Evolutionary conservation across 2,888 invertebrate species (phyloP).

Genomic region (Linnaemya vulpina): DNA sequence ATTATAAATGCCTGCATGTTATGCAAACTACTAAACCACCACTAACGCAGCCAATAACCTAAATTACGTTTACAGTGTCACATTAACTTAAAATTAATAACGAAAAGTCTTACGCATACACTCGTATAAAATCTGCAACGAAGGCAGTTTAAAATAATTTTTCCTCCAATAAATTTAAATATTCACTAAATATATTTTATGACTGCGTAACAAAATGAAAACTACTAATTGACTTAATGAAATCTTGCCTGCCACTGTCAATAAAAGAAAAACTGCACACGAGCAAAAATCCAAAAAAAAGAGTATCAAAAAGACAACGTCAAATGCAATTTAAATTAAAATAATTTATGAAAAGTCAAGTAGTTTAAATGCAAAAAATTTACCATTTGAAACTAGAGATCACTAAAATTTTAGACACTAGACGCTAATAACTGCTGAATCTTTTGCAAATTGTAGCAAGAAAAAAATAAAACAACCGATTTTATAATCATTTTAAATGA

Average conservation of each 20-base stretch:
- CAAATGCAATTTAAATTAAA: slow-evolving; percentile 23
- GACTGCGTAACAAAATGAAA: not conserved
- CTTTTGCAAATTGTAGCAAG: not conserved
- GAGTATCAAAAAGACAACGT: slow-evolving; percentile 34
- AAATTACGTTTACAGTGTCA: slow-evolving; percentile 20
- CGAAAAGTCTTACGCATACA: not conserved
- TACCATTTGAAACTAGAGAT: not conserved
- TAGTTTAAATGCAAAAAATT: not conserved
- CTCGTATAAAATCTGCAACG: not conserved
- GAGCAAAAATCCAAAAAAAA: not conserved
- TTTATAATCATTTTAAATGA: not conserved
- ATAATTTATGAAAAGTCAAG: slow-evolving; percentile 8
- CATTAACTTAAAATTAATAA: not conserved
- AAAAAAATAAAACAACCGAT: no score
- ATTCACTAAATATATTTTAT: not conserved
- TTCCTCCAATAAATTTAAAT: not conserved
- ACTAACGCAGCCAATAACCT: not conserved
- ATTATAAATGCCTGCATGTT: not conserved
- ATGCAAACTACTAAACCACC: not conserved
- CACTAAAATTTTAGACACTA: not conserved
- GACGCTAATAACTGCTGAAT: slow-evolving; percentile 2
- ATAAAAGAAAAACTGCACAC: not conserved
- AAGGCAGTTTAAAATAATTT: slow-evolving; percentile 1
- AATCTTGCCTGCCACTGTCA: not conserved
- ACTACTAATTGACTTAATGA: slow-evolving; percentile 32